Percentiles rank a stretch among this genome's conserved stretches.
Conservation (phyloP, 2,888 invertebrate species). For the Drosophila picticornis region DNA sequence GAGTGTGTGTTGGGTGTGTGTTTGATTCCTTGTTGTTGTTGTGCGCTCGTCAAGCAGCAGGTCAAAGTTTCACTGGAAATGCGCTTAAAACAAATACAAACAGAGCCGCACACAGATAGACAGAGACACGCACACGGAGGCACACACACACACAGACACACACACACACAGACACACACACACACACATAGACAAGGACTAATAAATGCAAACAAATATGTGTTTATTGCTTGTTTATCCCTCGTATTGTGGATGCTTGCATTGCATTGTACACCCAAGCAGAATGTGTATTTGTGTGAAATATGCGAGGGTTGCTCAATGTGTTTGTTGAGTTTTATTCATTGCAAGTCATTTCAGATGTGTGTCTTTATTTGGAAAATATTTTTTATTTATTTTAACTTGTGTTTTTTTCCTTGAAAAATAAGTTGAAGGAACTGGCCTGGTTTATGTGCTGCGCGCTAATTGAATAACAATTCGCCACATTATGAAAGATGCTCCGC, state of each 20-base stretch:
- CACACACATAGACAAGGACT: conserved; percentile 22
- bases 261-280: background rate
- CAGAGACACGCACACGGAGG: conserved; percentile 12
- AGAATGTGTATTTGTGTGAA: background rate
- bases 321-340: background rate
- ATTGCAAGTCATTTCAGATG: background rate
- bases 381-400: background rate
- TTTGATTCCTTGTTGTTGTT: background rate
- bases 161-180: conserved; percentile 12
- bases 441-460: conserved; percentile 3
- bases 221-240: conserved; percentile 15
- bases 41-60: conserved; percentile 7
- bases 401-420: background rate
- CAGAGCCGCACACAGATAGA: too few species aligned
- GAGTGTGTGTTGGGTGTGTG: background rate
- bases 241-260: background rate
- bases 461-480: conserved; percentile 42
- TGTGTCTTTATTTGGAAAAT: too few species aligned
- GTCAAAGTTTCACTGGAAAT: conserved; percentile 22
- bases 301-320: conserved; percentile 11
- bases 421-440: conserved; percentile 11
- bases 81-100: conserved; percentile 61
- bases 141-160: conserved; percentile 4
- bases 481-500: conserved; percentile 45
- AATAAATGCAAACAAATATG: background rate